A percentile compares a stretch with the other conserved stretches of the same genome.
phyloP scores from a whole-genome alignment of 2,797 vertebrate species.

The Podarcis lilfordi region DNA sequence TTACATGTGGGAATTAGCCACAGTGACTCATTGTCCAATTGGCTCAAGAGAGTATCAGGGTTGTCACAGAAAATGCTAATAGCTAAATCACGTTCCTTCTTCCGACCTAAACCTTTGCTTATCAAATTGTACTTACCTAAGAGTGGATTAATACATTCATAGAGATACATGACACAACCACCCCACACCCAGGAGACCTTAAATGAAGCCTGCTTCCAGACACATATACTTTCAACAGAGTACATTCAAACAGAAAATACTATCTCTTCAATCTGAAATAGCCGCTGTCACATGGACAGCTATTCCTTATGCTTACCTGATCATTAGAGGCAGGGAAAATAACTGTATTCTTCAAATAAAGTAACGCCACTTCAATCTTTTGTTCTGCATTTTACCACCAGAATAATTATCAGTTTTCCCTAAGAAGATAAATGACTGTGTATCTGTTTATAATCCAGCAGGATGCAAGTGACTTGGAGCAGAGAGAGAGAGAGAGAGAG shows the following conservation, averaged over 20 bases:
- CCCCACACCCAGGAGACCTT: not conserved
- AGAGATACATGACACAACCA: not conserved
- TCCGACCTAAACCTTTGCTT: not conserved
- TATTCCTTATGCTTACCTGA: not conserved
- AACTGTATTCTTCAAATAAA: not conserved
- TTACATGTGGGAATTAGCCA: not conserved
- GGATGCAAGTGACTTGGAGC: too few relatives aligned
- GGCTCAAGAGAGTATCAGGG: not conserved
- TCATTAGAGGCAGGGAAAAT: not conserved
- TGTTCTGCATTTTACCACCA: not conserved
- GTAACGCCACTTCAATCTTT: not conserved
- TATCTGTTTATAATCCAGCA: constrained; percentile 33
- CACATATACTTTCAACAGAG: not conserved
- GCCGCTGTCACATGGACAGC: not conserved
- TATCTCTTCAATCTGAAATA: not conserved
- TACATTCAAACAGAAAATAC: not conserved
- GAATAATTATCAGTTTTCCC: constrained; percentile 49
- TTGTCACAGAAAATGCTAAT: not conserved
- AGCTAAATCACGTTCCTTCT: not conserved
- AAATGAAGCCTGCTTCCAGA: not conserved
- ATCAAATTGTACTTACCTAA: not conserved
- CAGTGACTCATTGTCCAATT: not conserved
- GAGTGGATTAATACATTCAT: not conserved
- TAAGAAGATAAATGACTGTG: constrained; percentile 41
- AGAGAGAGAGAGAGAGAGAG: too few relatives aligned